Evolutionary conservation across 2,113 vertebrate species (phyloP).

Genomic region (Gambusia holbrooki): DNA sequence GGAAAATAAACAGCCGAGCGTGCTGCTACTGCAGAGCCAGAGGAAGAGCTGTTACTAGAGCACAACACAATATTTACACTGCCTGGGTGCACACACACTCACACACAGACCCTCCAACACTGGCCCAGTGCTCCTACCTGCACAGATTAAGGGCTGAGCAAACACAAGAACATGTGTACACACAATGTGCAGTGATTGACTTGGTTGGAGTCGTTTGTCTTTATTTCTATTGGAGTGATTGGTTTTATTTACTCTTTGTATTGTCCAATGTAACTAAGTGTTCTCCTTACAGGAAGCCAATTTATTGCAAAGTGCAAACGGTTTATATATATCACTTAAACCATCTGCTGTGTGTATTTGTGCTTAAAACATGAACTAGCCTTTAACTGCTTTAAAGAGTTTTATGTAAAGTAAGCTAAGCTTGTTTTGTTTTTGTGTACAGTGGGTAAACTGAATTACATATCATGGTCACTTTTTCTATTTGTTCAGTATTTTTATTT

Average conservation of each 20-base stretch:
- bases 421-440: too few relatives aligned
- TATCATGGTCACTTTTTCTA: too few relatives aligned
- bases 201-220: neutral
- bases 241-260: neutral
- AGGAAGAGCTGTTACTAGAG: conserved; percentile 81
- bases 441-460: too few relatives aligned
- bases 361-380: neutral
- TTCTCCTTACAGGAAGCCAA: neutral
- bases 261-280: neutral
- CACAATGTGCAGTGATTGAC: neutral
- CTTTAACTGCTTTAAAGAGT: too few relatives aligned
- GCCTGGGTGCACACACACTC: conserved; percentile 54
- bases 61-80: conserved; percentile 84
- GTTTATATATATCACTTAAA: neutral
- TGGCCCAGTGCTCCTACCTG: conserved; percentile 50
- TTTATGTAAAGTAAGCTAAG: too few relatives aligned
- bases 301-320: neutral
- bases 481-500: too few relatives aligned
- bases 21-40: conserved; percentile 73
- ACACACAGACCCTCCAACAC: conserved; percentile 26
- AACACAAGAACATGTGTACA: conserved; percentile 36
- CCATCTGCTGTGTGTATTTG: neutral
- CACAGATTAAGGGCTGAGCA: conserved; percentile 36
- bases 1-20: conserved; percentile 80
- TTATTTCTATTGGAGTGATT: neutral